Base-by-base conservation (phyloP, 2,113 vertebrate genomes). In the Anguilla japonica region DNA sequence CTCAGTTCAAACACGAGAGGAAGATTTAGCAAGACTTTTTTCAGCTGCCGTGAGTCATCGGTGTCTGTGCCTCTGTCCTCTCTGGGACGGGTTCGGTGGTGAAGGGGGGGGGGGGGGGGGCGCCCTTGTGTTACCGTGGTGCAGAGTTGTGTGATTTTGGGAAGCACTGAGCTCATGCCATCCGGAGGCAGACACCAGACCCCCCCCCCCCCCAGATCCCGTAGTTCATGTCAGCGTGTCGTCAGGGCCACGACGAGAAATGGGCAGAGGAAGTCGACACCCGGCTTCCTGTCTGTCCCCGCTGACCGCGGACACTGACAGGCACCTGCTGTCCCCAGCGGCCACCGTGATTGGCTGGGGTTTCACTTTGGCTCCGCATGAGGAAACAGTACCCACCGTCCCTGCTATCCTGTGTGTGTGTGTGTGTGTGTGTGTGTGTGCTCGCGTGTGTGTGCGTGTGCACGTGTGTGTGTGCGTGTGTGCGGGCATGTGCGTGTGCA, bases 321-420 rank as follows among this genome's bases (percentile, higher is more conserved):
- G 46, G n/a, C 40, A 82, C 84, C 71, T 75, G 84, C 83, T 41
- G 29, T 81, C 67, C 86, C 83, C 22, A 63, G 85, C 81, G 56
- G 83, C 34, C 83, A 13, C 57, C 41, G 34, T 26, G 50, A 63
- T n/a, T 63, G 85, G 79, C 43, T 87, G 88, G 85, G 92, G 89
- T 91, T 90, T 91, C 91, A 87, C 85, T 83, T 43, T 87, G 71
- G 92, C 93, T 90, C 88, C 88, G 87, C 93, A 88, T 86, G 89
- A 88, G 83, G 89, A 91, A 94, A 91, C 84, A n/a, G 56, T 83
- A 87, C 63, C 87, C 67, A 11, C 18, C 2, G 50, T 60, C 9
- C 39, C 22, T 53, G 63, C 41, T 14, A 8, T 8, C 46, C 81
- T 88, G 7, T 83, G 90, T 88, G 29, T 84, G 41, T 46, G 4